Evolutionary conservation across 2,113 vertebrate species (phyloP).

Genomic region (Lophochroa leadbeateri): DNA sequence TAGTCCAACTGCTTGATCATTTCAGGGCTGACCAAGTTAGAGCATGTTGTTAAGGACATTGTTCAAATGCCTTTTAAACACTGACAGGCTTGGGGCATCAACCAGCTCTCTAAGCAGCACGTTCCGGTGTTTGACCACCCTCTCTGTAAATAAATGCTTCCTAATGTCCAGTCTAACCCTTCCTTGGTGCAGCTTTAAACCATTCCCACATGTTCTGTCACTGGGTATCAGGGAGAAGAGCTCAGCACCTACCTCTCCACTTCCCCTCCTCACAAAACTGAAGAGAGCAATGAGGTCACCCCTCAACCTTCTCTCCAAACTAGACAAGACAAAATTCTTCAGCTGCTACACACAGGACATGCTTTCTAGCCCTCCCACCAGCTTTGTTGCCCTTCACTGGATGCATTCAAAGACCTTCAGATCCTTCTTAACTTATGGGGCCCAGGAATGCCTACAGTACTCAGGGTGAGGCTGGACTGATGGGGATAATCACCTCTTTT

Average conservation of each 20-base stretch:
- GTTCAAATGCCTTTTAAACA: background rate
- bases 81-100: background rate
- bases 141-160: background rate
- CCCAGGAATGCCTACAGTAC: background rate
- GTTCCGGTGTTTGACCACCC: background rate
- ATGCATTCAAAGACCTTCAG: background rate
- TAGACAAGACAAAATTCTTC: background rate
- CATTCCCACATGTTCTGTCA: rapidly evolving
- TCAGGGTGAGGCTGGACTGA: background rate
- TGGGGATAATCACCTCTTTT: background rate
- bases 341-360: rapidly evolving
- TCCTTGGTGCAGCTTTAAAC: rapidly evolving
- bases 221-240: background rate
- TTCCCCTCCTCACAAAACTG: background rate
- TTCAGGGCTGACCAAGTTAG: background rate
- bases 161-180: background rate
- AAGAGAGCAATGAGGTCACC: background rate
- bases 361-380: background rate
- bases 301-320: background rate
- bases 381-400: background rate
- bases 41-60: background rate
- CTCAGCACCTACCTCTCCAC: background rate
- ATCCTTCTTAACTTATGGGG: background rate
- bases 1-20: background rate
- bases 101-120: background rate